Conservation (phyloP, 2,888 invertebrate species). For the Aleiodes alternator region DNA sequence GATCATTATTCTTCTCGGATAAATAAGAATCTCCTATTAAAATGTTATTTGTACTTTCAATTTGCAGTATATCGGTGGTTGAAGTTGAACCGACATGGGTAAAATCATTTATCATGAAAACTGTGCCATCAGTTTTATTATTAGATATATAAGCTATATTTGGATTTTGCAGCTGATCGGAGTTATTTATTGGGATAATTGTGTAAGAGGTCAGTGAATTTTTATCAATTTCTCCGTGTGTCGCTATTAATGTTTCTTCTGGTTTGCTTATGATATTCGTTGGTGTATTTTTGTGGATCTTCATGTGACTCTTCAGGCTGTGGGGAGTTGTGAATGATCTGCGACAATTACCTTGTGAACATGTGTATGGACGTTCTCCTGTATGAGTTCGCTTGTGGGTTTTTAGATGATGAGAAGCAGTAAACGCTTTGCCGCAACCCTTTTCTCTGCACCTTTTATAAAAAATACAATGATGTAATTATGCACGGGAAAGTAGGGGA, state of each 20-base stretch:
- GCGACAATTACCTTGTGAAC: slow-evolving; percentile 82
- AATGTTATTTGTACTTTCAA: slow-evolving; percentile 53
- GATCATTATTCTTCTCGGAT: slow-evolving; percentile 19
- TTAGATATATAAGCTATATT: slow-evolving; percentile 60
- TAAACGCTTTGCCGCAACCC: slow-evolving; percentile 94
- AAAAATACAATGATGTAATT: neutral
- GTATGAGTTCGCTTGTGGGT: slow-evolving; percentile 92
- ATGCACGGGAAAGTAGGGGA: too few relatives aligned
- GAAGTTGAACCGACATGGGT: slow-evolving; percentile 51
- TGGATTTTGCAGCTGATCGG: slow-evolving; percentile 50
- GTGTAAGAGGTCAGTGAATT: slow-evolving; percentile 55
- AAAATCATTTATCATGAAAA: slow-evolving; percentile 49
- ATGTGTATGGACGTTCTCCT: slow-evolving; percentile 88
- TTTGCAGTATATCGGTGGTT: slow-evolving; percentile 48
- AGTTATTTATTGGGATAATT: slow-evolving; percentile 62
- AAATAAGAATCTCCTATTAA: slow-evolving; percentile 9
- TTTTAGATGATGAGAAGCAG: slow-evolving; percentile 95
- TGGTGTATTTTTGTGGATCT: slow-evolving; percentile 81
- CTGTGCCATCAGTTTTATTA: slow-evolving; percentile 42
- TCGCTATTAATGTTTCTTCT: slow-evolving; percentile 26
- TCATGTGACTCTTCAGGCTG: slow-evolving; percentile 87
- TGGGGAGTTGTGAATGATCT: slow-evolving; percentile 91
- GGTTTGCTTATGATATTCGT: slow-evolving; percentile 47
- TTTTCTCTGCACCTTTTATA: slow-evolving; percentile 84
- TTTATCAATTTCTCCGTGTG: neutral